These are phyloP conservation scores for Leptodactylus fuscus DNA, from an alignment of 2,113 vertebrate species.

Conservation along the genomic window DNA sequence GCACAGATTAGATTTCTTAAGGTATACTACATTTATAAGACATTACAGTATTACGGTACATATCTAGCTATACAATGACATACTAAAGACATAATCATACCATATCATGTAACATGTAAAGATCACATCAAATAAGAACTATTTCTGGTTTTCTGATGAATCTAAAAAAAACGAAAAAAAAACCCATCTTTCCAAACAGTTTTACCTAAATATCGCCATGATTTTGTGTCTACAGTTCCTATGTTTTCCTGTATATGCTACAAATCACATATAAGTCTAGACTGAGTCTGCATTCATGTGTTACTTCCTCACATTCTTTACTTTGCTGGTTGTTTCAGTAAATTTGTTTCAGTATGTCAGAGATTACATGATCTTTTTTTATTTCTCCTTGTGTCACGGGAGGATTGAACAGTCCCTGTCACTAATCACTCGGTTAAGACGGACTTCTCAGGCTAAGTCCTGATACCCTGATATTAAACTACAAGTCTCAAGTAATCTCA, in stretches of 20 bases:
- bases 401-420: slow-evolving; percentile 25
- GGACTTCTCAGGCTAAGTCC: slow-evolving; percentile 49
- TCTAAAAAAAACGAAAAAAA: no score
- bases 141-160: no score
- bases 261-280: no score
- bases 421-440: slow-evolving; percentile 45
- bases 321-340: background rate
- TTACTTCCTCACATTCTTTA: no score
- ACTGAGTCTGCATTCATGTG: no score
- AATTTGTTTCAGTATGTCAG: background rate
- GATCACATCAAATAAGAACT: no score
- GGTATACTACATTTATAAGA: background rate
- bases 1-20: background rate
- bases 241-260: no score
- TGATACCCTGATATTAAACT: slow-evolving; percentile 50
- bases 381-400: background rate
- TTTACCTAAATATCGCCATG: no score
- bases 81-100: no score
- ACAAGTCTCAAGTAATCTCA: slow-evolving; percentile 37
- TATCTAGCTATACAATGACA: background rate
- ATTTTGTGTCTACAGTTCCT: no score
- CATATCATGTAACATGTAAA: background rate
- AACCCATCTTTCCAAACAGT: no score
- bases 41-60: background rate
- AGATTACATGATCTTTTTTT: slow-evolving; percentile 10